Percentiles rank a stretch among this genome's conserved stretches.
These are phyloP conservation scores for Antheraea pernyi DNA, from an alignment of 1,140 invertebrate genomes.

Conservation along the genomic window DNA sequence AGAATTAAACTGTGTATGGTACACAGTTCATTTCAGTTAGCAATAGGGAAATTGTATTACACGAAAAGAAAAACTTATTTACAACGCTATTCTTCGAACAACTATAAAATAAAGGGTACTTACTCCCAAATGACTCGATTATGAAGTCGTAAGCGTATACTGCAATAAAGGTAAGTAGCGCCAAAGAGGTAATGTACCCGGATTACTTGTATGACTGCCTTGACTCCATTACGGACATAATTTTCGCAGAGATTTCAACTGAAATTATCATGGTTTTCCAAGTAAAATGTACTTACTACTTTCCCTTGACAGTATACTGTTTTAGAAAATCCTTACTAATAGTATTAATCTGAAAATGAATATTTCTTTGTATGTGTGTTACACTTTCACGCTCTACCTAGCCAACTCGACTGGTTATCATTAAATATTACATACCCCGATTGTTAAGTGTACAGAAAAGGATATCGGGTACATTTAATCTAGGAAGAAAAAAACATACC, in stretches of 20 bases:
- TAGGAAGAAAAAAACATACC: too few relatives aligned
- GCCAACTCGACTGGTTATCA: too few relatives aligned
- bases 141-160: background rate
- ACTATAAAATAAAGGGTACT: background rate
- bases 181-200: background rate
- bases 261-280: background rate
- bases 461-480: too few relatives aligned
- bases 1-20: background rate
- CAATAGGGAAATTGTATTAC: too few relatives aligned
- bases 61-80: background rate
- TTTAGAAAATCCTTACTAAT: too few relatives aligned
- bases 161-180: background rate
- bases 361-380: too few relatives aligned
- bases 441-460: too few relatives aligned
- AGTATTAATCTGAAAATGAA: too few relatives aligned
- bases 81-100: background rate
- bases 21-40: too few relatives aligned
- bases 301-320: background rate
- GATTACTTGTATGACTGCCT: background rate
- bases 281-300: background rate
- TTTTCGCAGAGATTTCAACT: background rate
- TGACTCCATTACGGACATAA: background rate
- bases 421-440: too few relatives aligned
- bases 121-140: background rate
- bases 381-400: too few relatives aligned